Percentiles rank a stretch among this genome's conserved stretches.
Conservation (phyloP, 2,797 vertebrate species). For the Tadarida brasiliensis region DNA sequence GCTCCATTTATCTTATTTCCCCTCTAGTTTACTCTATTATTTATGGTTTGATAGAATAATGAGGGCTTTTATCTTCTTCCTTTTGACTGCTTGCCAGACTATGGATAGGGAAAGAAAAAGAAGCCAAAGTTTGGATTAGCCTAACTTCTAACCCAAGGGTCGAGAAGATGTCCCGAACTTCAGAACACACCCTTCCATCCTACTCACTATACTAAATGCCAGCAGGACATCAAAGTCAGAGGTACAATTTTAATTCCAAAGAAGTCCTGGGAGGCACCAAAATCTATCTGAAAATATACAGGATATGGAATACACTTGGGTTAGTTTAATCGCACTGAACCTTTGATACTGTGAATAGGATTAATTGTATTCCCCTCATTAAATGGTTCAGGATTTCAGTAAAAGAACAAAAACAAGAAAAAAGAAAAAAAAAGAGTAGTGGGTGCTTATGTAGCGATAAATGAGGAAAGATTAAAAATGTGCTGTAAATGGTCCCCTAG, state of each 20-base stretch:
- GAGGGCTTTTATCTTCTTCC: background rate
- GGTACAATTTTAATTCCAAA: background rate
- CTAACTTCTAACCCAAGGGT: background rate
- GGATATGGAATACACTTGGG: background rate
- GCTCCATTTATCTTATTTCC: background rate
- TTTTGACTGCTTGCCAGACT: background rate
- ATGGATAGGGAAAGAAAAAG: background rate
- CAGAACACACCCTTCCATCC: background rate
- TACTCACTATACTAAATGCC: background rate
- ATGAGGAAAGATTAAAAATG: conserved; percentile 11
- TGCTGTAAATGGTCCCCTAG: background rate
- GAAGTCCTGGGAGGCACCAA: background rate
- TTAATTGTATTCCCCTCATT: background rate
- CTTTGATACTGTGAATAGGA: background rate
- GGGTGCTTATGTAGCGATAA: background rate
- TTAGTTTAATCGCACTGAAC: background rate
- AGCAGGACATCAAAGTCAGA: background rate
- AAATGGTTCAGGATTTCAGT: conserved; percentile 28
- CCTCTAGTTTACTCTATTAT: background rate
- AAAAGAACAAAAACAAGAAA: background rate
- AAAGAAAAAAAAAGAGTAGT: background rate
- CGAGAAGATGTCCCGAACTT: background rate
- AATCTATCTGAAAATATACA: conserved; percentile 1
- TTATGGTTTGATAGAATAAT: conserved; percentile 22
- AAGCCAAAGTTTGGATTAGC: background rate